Percentiles rank a stretch among this genome's conserved stretches.
These are phyloP conservation scores for Ichneumon xanthorius DNA, from an alignment of 2,888 invertebrate species.

Conservation along the genomic window DNA sequence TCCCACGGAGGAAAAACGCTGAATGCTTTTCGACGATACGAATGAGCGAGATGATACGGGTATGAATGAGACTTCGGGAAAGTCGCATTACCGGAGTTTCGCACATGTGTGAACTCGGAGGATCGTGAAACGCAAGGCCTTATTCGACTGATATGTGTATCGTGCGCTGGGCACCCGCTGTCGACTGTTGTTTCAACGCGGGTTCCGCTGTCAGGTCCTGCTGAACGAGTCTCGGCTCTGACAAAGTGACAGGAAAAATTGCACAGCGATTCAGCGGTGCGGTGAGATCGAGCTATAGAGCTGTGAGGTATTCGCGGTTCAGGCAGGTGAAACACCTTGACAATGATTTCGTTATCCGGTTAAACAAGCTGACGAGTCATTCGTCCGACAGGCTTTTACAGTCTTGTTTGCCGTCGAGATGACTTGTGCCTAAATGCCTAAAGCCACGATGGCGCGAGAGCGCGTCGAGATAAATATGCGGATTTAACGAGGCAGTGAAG, in stretches of 20 bases:
- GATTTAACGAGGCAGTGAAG: not conserved
- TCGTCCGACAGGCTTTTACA: not conserved
- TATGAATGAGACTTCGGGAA: slow-evolving; percentile 51
- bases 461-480: not conserved
- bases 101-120: not conserved
- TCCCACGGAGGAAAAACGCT: slow-evolving; percentile 59
- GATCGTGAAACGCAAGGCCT: slow-evolving; percentile 29
- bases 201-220: not conserved
- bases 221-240: slow-evolving; percentile 16
- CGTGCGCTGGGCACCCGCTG: not conserved
- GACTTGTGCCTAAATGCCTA: slow-evolving; percentile 10
- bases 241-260: slow-evolving; percentile 31
- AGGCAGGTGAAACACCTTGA: slow-evolving; percentile 49
- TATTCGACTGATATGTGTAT: not conserved
- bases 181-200: slow-evolving; percentile 1
- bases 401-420: not conserved
- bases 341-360: slow-evolving; percentile 60
- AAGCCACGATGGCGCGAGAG: slow-evolving; percentile 18
- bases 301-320: not conserved
- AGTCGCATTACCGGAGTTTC: slow-evolving; percentile 29
- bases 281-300: slow-evolving; percentile 20
- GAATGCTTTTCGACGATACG: not conserved
- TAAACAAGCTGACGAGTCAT: slow-evolving; percentile 53
- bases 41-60: slow-evolving; percentile 42
- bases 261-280: not conserved